Evolutionary conservation across 2,797 vertebrate genomes (phyloP).

Genomic region (Hylomyscus alleni): DNA sequence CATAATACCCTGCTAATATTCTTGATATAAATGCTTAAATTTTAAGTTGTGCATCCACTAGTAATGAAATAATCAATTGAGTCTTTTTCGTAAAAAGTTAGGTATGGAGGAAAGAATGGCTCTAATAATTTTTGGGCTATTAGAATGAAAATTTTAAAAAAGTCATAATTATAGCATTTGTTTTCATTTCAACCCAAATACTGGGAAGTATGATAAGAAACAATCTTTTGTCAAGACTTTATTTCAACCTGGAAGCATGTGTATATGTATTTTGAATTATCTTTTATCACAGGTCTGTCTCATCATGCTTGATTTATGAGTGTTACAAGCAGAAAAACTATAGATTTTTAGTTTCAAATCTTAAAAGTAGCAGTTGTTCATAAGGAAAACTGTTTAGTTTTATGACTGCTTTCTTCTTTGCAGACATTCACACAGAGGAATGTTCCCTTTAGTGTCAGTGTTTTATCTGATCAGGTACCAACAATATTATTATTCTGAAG

Average conservation of each 20-base stretch:
- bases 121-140: not conserved
- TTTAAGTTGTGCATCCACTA: conserved; percentile 6
- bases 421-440: conserved; percentile 40
- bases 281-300: not conserved
- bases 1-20: not conserved
- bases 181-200: not conserved
- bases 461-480: conserved; percentile 59
- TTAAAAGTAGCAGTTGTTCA: conserved; percentile 56
- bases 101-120: conserved; percentile 8
- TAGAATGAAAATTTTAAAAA: conserved; percentile 5
- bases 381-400: conserved; percentile 27
- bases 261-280: conserved; percentile 63
- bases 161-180: not conserved
- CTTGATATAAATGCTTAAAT: conserved; percentile 5
- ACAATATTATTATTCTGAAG: conserved; percentile 54
- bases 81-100: conserved; percentile 15
- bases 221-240: conserved; percentile 56
- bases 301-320: not conserved
- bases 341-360: conserved; percentile 52
- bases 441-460: conserved; percentile 37
- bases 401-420: conserved; percentile 22
- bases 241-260: conserved; percentile 44
- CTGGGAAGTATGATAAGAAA: not conserved
- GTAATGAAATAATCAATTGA: conserved; percentile 18
- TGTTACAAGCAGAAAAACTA: not conserved